Conservation (phyloP, 2,113 vertebrate genomes). For the Lepus europaeus region DNA sequence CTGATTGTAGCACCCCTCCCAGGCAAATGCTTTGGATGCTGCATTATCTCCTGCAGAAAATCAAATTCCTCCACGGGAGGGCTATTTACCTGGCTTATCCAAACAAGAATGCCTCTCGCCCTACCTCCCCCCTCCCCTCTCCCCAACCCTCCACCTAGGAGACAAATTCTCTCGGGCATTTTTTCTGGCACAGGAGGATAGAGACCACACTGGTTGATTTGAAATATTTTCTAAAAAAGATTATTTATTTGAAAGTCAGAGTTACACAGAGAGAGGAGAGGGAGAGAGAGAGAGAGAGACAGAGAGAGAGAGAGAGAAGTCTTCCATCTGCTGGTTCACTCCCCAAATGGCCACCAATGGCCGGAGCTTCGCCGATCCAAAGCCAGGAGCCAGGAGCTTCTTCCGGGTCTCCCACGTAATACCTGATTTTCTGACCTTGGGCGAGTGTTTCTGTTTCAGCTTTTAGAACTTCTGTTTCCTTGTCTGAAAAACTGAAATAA, state of each 20-base stretch:
- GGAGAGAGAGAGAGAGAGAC: too few relatives aligned
- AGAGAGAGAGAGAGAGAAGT: too few relatives aligned
- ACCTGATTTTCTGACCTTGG: not conserved
- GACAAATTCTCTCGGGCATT: not conserved
- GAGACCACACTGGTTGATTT: not conserved
- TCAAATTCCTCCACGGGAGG: not conserved
- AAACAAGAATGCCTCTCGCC: not conserved
- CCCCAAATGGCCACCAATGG: too few relatives aligned
- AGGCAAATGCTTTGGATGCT: slow-evolving; percentile 5
- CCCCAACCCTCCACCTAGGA: not conserved
- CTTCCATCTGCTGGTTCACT: too few relatives aligned
- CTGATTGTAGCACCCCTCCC: not conserved
- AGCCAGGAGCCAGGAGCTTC: too few relatives aligned
- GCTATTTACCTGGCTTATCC: not conserved
- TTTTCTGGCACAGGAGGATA: not conserved
- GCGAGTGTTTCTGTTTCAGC: not conserved
- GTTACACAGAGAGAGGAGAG: too few relatives aligned
- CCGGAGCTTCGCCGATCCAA: too few relatives aligned
- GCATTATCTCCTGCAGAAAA: slow-evolving; percentile 3
- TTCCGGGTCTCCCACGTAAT: too few relatives aligned
- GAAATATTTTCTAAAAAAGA: not conserved
- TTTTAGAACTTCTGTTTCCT: slow-evolving; percentile 44
- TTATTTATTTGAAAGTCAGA: too few relatives aligned
- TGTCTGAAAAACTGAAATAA: slow-evolving; percentile 35
- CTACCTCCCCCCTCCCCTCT: not conserved